Conservation (phyloP, 2,888 invertebrate genomes). For the Cephus nigrinus region DNA sequence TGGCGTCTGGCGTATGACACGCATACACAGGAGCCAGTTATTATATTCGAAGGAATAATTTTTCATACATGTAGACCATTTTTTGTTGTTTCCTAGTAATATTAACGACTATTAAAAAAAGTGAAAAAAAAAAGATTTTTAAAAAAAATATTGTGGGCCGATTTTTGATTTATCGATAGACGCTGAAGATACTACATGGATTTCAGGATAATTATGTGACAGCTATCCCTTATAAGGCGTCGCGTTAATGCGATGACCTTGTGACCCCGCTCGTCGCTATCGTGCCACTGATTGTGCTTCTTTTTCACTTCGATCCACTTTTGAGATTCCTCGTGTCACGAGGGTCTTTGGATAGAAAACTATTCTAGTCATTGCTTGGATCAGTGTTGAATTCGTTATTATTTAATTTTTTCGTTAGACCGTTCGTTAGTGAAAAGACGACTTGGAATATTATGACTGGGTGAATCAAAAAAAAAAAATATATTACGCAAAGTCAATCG, state of each 20-base stretch:
- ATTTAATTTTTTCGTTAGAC: too few relatives aligned
- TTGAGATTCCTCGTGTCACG: neutral
- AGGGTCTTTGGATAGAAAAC: neutral
- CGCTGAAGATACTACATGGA: neutral
- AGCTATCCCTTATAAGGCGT: neutral
- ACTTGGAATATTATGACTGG: too few relatives aligned
- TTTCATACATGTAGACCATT: neutral
- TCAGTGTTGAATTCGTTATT: neutral
- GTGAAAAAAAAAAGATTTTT: neutral
- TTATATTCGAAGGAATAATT: neutral
- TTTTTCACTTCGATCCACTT: neutral
- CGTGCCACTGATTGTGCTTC: neutral
- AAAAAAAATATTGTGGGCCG: neutral
- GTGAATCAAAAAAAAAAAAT: too few relatives aligned
- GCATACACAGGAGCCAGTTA: neutral
- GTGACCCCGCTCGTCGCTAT: neutral
- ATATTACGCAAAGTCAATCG: too few relatives aligned
- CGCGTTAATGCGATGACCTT: conserved; percentile 1
- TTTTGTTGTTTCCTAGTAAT: too few relatives aligned
- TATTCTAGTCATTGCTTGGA: neutral
- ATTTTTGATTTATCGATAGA: neutral
- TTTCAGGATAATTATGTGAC: conserved; percentile 4
- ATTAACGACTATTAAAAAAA: too few relatives aligned
- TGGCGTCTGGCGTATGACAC: neutral
- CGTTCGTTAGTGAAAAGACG: too few relatives aligned